A percentile compares a stretch with the other conserved stretches of the same genome.
phyloP scores from a whole-genome alignment of 1,140 invertebrate genomes.

The Cydia fagiglandana region DNA sequence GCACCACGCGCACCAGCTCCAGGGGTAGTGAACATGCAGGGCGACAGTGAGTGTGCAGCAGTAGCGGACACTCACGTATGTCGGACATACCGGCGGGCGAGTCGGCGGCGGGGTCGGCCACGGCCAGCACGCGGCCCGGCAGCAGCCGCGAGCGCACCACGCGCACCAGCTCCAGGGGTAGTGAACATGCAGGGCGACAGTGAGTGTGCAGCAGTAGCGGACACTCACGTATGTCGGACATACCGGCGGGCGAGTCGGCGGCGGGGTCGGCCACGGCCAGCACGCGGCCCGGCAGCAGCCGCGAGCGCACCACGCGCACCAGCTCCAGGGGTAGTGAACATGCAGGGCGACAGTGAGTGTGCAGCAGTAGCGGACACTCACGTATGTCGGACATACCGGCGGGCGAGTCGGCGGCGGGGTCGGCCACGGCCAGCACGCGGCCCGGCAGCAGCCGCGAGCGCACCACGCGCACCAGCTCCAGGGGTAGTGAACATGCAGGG shows the following conservation, averaged over 20 bases:
- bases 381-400: slow-evolving; percentile 74
- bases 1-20: slow-evolving; percentile 84
- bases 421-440: slow-evolving; percentile 84
- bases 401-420: slow-evolving; percentile 76
- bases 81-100: slow-evolving; percentile 73
- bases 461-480: slow-evolving; percentile 84
- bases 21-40: too few species aligned
- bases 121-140: slow-evolving; percentile 85
- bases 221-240: slow-evolving; percentile 72
- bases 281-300: slow-evolving; percentile 85
- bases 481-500: too few species aligned
- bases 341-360: not conserved
- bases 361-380: slow-evolving; percentile 48
- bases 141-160: slow-evolving; percentile 84
- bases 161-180: slow-evolving; percentile 83
- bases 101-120: slow-evolving; percentile 81
- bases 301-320: slow-evolving; percentile 83
- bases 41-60: not conserved
- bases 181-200: not conserved
- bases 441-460: slow-evolving; percentile 84
- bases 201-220: slow-evolving; percentile 7
- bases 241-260: slow-evolving; percentile 70
- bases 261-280: slow-evolving; percentile 83
- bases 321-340: too few species aligned
- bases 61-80: slow-evolving; percentile 59